Percentiles rank a stretch among this genome's conserved stretches.
phyloP scores from a whole-genome alignment of 2,888 invertebrate species.

The Volucella inflata region DNA sequence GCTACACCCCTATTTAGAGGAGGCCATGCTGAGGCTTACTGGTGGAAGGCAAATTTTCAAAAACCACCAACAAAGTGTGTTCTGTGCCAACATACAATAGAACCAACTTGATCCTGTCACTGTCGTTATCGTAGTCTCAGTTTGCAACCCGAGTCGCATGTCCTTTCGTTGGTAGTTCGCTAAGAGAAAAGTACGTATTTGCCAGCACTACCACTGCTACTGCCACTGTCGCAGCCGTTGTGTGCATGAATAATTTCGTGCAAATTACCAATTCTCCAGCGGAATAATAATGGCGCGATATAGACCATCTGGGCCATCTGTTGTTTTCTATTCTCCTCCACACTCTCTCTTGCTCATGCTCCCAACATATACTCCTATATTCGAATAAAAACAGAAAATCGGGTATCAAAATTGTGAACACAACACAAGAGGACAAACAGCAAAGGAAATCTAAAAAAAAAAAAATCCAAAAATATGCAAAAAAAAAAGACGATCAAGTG shows the following conservation, averaged over 20 bases:
- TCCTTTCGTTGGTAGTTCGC: not conserved
- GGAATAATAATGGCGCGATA: conserved; percentile 43
- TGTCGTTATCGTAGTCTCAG: not conserved
- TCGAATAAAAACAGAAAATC: conserved; percentile 22
- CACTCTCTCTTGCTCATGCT: no score
- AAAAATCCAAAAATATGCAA: not conserved
- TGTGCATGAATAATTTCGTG: conserved; percentile 55
- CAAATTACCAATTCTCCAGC: conserved; percentile 52
- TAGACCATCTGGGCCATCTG: conserved; percentile 55
- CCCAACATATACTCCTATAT: not conserved
- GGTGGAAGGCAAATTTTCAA: not conserved
- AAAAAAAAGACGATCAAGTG: not conserved
- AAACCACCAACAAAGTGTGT: no score
- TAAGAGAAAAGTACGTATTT: conserved; percentile 7
- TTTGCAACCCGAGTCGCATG: no score
- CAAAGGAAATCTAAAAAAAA: not conserved
- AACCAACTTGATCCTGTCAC: not conserved
- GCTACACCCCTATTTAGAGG: not conserved
- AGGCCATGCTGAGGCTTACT: no score
- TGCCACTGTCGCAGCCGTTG: not conserved
- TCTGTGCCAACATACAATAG: not conserved
- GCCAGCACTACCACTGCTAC: not conserved
- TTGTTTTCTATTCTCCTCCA: conserved; percentile 37
- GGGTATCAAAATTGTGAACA: not conserved
- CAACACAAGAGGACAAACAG: not conserved